A percentile compares a stretch with the other conserved stretches of the same genome.
Conservation (phyloP, 2,888 invertebrate species). For the Plagodis pulveraria region DNA sequence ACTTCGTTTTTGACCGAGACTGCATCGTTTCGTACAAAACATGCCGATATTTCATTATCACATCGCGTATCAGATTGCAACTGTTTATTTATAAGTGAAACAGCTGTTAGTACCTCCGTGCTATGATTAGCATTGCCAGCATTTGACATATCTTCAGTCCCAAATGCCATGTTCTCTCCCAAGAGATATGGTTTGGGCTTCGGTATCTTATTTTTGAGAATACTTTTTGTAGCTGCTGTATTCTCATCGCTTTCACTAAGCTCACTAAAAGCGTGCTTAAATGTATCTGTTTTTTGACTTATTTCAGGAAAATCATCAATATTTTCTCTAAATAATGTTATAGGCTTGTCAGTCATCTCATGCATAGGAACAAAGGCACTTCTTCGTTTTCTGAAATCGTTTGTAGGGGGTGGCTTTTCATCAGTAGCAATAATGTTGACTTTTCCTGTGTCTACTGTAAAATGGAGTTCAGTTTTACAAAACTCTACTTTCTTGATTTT, state of each 20-base stretch:
- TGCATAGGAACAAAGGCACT: constrained; percentile 78
- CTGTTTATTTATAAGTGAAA: constrained; percentile 72
- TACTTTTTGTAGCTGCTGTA: constrained; percentile 87
- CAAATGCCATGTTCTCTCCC: constrained; percentile 86
- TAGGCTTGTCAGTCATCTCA: constrained; percentile 78
- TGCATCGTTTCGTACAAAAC: constrained; percentile 46
- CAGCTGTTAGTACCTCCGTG: constrained; percentile 55
- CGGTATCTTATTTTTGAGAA: constrained; percentile 89
- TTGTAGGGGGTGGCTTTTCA: constrained; percentile 93
- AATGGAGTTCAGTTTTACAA: constrained; percentile 95
- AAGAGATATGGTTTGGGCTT: constrained; percentile 91
- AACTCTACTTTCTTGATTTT: constrained; percentile 92
- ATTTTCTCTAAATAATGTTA: constrained; percentile 87
- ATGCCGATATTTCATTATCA: constrained; percentile 50
- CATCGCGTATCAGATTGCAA: constrained; percentile 57
- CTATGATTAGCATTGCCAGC: constrained; percentile 43
- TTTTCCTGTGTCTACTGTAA: constrained; percentile 93
- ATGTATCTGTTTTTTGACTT: constrained; percentile 43
- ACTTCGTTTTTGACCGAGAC: constrained; percentile 45
- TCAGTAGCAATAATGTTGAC: constrained; percentile 95
- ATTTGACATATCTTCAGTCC: constrained; percentile 50
- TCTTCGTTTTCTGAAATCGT: constrained; percentile 90
- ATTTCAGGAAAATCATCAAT: constrained; percentile 48
- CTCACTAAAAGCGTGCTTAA: constrained; percentile 50
- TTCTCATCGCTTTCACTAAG: constrained; percentile 77